phyloP scores from a whole-genome alignment of 2,797 vertebrate species.

The Mycteria americana region DNA sequence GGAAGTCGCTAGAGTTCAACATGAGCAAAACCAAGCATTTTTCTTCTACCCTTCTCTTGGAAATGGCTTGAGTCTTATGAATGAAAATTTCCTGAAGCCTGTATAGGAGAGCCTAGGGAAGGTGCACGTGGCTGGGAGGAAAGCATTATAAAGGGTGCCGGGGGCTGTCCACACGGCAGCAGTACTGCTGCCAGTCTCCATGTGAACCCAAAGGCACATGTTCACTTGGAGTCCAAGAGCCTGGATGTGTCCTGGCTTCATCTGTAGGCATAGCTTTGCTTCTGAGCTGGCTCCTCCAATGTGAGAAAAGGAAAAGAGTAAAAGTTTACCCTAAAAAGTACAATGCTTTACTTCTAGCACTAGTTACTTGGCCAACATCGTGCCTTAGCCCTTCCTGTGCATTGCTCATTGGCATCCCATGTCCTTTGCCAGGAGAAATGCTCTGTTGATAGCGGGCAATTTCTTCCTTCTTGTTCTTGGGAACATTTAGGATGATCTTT shows the following conservation, averaged over 20 bases:
- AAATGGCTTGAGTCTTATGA: not conserved
- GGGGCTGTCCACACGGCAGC: fast-evolving
- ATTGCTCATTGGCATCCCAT: not conserved
- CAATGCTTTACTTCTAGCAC: not conserved
- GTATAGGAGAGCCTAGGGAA: not conserved
- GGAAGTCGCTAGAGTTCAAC: not conserved
- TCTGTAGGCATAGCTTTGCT: not conserved
- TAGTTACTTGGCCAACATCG: not conserved
- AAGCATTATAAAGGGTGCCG: no score
- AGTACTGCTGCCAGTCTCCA: fast-evolving
- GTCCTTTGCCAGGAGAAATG: not conserved
- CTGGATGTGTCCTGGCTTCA: not conserved
- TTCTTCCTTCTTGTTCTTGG: not conserved
- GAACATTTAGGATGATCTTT: not conserved
- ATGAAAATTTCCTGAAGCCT: not conserved
- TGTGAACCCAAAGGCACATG: not conserved
- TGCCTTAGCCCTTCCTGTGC: not conserved
- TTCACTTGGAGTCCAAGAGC: not conserved
- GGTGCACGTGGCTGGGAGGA: no score
- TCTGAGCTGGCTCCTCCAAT: not conserved
- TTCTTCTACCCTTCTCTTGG: not conserved
- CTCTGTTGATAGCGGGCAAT: not conserved
- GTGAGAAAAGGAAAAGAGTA: not conserved
- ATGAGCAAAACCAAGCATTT: not conserved
- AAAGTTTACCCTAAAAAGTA: not conserved